These are phyloP conservation scores for Orycteropus afer DNA, from an alignment of 2,113 vertebrate species.

Conservation along the genomic window DNA sequence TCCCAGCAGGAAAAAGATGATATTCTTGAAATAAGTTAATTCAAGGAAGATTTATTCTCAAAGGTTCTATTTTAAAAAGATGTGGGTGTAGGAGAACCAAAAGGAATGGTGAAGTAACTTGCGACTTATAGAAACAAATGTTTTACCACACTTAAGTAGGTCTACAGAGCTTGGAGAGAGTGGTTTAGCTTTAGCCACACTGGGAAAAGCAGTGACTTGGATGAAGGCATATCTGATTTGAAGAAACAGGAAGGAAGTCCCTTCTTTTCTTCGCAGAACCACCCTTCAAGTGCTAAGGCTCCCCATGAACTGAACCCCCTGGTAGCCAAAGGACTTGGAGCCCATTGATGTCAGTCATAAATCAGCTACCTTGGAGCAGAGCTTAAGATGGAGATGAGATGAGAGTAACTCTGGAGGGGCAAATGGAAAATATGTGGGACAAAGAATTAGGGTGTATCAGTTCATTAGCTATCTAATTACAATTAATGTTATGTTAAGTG, in stretches of 20 bases:
- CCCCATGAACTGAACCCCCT: not conserved
- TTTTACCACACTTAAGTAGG: not conserved
- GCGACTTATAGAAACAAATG: not conserved
- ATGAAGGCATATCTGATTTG: not conserved
- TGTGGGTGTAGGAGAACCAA: not conserved
- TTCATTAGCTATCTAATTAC: not conserved
- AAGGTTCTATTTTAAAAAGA: not conserved
- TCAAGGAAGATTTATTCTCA: not conserved
- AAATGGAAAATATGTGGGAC: not conserved
- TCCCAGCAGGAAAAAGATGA: not conserved
- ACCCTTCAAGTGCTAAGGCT: not conserved
- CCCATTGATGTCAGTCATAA: not conserved
- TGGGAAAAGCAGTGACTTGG: not conserved
- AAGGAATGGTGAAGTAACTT: not conserved
- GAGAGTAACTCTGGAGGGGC: not conserved
- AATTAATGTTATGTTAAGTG: not conserved
- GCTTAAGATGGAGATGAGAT: not conserved
- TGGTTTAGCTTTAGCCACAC: not conserved
- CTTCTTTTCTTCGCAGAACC: not conserved
- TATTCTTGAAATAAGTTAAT: constrained; percentile 13
- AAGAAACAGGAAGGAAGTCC: not conserved
- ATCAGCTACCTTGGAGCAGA: not conserved
- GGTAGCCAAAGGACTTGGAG: not conserved
- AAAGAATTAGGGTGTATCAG: not conserved
- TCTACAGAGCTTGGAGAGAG: not conserved